Base-by-base conservation (phyloP, 2,888 invertebrate genomes). In the Torymus aiolomorphi region DNA sequence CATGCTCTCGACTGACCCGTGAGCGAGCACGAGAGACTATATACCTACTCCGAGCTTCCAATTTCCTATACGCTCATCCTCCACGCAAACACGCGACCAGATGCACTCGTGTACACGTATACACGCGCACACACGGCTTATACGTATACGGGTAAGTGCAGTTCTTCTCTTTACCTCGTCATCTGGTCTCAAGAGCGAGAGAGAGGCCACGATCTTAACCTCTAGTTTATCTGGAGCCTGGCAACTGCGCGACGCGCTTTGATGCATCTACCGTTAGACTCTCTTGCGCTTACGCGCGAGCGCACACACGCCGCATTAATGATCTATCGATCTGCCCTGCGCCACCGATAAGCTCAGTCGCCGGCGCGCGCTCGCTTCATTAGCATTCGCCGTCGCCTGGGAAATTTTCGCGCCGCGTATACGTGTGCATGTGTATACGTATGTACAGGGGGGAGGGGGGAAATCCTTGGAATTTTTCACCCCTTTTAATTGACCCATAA, bases 401-500 rank as follows among this genome's bases (percentile, higher is more conserved):
- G 78, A 78, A 78, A 76, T 67, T 80, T 77, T 74, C 49, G 69
- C 76, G 61, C 2, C 62, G 67, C 56, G 8, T 59, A n/a, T 52
- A 10, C 42, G 1, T 10, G 42, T 42, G 42, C 8, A 42, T 42
- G 8, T 10, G 42, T 42, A 42, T 31, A 31, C 8, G 42, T 42
- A 8, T 10, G 8, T 42, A 42, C 8, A 42, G 42, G 1, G 42
- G 42, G 65, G 72, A n/a, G n/a, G n/a, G 31, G 42, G 65, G 72
- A 72, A 76, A 74, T 78, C 74, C 74, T 18, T 56, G 71, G 62
- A 56, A 76, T 78, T 78, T 80, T 78, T 62, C 16, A 51, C 67
- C 65, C 59, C 75, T 57, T 61, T 80, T 75, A 80, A 80, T 78
- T 80, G 80, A 80, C 80, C 77, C 74, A 78, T 78, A 78, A 80